phyloP scores from a whole-genome alignment of 2,113 vertebrate genomes.

The Turdus rufiventris region DNA sequence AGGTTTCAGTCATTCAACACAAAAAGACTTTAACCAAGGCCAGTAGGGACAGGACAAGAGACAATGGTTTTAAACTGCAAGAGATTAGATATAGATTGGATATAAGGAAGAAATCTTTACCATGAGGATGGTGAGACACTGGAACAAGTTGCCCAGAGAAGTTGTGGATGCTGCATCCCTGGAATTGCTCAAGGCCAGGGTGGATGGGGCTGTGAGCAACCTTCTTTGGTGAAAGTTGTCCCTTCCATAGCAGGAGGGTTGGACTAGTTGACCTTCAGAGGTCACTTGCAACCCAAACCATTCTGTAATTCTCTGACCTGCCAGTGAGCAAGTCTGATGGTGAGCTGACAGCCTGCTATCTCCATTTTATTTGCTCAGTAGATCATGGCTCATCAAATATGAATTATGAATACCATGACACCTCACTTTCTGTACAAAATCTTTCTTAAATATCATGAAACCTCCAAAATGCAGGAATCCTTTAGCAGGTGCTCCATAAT shows the following conservation, averaged over 20 bases:
- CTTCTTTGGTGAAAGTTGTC: background rate
- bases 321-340: background rate
- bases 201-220: background rate
- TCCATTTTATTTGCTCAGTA: background rate
- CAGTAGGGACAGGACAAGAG: background rate
- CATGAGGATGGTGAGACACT: background rate
- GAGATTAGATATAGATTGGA: background rate
- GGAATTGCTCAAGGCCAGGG: background rate
- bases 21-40: background rate
- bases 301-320: background rate
- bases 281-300: background rate
- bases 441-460: background rate
- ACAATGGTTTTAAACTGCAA: background rate
- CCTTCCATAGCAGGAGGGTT: background rate
- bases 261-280: background rate
- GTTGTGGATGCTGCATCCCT: accelerated
- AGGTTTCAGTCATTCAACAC: background rate
- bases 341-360: accelerated
- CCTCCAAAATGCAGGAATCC: background rate
- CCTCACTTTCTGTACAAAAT: background rate
- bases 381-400: background rate
- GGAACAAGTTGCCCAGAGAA: background rate
- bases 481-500: background rate
- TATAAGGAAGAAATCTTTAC: background rate
- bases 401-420: background rate